Conservation (phyloP, 2,797 vertebrate genomes). For the Intellagama lesueurii region DNA sequence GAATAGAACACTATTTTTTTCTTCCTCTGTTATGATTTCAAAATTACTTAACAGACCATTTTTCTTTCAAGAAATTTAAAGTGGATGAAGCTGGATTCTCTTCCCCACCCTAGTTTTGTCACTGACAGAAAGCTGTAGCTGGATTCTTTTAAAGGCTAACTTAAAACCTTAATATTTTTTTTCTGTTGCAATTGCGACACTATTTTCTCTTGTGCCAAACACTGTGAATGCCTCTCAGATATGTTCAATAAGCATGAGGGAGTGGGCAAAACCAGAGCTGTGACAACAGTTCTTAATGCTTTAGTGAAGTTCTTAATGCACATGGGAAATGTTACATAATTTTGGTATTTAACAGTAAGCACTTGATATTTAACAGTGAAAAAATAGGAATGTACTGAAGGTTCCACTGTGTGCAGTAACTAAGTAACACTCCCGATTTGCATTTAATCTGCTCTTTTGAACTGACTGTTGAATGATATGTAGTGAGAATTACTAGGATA, state of each 20-base stretch:
- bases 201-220: not conserved
- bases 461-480: no score
- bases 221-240: not conserved
- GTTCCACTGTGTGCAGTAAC: no score
- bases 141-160: constrained; percentile 41
- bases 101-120: not conserved
- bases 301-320: not conserved
- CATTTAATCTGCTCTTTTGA: no score
- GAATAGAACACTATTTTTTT: not conserved
- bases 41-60: constrained; percentile 48
- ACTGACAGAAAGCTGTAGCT: constrained; percentile 57
- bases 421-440: no score
- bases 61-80: constrained; percentile 55
- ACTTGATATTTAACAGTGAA: no score
- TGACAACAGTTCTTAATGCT: not conserved
- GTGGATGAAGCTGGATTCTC: constrained; percentile 56
- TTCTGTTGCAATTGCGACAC: not conserved
- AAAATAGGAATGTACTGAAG: no score
- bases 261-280: not conserved
- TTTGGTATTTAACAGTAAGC: no score
- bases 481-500: no score
- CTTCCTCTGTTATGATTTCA: not conserved
- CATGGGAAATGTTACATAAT: no score
- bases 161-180: not conserved
- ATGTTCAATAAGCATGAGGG: not conserved